Conservation (phyloP, 1,140 invertebrate species). For the Eufriesea mexicana region DNA sequence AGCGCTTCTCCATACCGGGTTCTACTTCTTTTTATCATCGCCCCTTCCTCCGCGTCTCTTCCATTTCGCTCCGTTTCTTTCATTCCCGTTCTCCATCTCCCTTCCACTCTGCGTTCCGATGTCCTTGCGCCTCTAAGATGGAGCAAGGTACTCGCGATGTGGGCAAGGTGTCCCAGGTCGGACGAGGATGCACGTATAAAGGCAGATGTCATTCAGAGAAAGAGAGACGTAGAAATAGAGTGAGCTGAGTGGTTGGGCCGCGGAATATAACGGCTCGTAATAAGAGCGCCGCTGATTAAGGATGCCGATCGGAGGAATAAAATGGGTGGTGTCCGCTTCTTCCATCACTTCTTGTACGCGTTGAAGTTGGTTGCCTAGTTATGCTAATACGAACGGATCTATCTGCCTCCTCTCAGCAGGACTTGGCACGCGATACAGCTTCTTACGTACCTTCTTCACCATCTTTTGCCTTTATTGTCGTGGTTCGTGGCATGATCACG, state of each 20-base stretch:
- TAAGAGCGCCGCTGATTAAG: conserved; percentile 68
- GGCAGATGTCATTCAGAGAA: conserved; percentile 21
- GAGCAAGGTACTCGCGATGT: not conserved
- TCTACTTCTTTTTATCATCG: conserved; percentile 72
- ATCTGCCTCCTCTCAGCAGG: conserved; percentile 65
- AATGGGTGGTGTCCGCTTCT: conserved; percentile 58
- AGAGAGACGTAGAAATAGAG: conserved; percentile 35
- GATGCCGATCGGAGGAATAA: conserved; percentile 51
- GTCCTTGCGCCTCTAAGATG: not conserved
- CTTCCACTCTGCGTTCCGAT: conserved; percentile 1
- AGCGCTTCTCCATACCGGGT: conserved; percentile 74
- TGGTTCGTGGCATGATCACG: conserved; percentile 29
- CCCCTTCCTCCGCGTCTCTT: conserved; percentile 49
- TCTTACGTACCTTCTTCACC: conserved; percentile 57
- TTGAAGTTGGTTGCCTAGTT: conserved; percentile 66
- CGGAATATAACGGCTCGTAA: conserved; percentile 56
- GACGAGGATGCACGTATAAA: not conserved
- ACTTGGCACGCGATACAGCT: conserved; percentile 65
- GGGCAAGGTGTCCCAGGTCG: not conserved
- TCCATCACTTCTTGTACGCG: conserved; percentile 49
- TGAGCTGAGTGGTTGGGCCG: not conserved
- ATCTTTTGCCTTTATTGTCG: conserved; percentile 59
- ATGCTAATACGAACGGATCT: conserved; percentile 66
- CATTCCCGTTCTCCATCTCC: conserved; percentile 4
- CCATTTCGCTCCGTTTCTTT: conserved; percentile 41